Conservation (phyloP, 2,113 vertebrate genomes). For the Ellobius talpinus region DNA sequence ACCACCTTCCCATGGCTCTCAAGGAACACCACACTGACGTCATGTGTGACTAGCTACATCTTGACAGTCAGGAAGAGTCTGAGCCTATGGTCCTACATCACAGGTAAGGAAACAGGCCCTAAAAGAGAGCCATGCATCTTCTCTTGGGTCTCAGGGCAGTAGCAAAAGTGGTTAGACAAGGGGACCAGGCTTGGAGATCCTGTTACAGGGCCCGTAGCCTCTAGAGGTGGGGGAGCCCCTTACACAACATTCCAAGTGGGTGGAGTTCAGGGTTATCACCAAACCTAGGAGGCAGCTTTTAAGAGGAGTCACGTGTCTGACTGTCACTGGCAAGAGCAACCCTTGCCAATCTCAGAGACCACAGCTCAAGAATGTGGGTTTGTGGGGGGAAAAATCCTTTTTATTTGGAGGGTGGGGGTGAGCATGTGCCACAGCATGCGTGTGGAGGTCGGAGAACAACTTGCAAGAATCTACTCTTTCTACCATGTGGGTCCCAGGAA, state of each 20-base stretch:
- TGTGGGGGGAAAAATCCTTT: background rate
- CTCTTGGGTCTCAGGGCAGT: background rate
- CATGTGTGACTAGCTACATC: fast-evolving
- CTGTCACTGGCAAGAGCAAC: background rate
- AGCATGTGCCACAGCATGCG: background rate
- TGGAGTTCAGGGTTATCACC: background rate
- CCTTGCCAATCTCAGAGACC: background rate
- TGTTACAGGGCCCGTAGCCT: background rate
- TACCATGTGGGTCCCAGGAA: background rate
- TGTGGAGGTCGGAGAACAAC: background rate
- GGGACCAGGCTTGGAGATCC: background rate
- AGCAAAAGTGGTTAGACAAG: background rate
- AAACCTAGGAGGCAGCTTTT: background rate
- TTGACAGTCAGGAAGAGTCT: background rate
- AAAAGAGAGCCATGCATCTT: fast-evolving
- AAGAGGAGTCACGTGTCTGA: background rate
- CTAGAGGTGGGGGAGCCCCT: background rate
- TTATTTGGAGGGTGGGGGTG: background rate
- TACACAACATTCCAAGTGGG: background rate
- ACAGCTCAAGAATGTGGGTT: background rate
- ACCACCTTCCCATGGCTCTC: background rate
- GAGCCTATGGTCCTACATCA: background rate
- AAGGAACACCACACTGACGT: fast-evolving
- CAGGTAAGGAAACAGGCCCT: background rate
- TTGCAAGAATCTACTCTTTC: background rate